Conservation (phyloP, 2,113 vertebrate species). For the Callipepla californica region DNA sequence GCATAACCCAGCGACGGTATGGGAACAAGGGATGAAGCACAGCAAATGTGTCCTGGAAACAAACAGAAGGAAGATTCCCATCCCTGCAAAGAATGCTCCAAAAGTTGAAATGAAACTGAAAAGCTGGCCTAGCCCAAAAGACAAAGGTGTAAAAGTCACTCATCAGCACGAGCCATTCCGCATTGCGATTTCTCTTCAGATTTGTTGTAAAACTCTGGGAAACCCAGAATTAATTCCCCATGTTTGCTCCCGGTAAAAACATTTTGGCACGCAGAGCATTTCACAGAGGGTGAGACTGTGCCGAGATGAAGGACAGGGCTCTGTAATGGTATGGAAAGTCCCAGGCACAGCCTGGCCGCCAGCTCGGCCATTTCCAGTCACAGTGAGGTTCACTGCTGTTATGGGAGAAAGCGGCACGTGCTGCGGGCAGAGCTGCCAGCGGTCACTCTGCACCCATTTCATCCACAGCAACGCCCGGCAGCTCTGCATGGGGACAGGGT, state of each 20-base stretch:
- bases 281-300: neutral
- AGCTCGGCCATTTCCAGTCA: neutral
- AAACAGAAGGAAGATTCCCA: neutral
- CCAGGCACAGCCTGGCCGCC: fast-evolving
- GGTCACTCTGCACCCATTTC: neutral
- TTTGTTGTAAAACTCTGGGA: neutral
- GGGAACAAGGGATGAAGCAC: neutral
- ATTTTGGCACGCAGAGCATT: neutral
- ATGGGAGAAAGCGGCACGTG: no score
- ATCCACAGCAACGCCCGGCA: neutral
- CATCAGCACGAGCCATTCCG: neutral
- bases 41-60: neutral
- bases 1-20: fast-evolving
- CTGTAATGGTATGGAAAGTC: neutral
- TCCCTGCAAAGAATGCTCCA: neutral
- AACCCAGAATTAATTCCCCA: neutral
- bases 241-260: neutral
- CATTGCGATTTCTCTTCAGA: neutral
- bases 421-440: no score
- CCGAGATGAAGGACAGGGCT: neutral
- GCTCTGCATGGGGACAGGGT: neutral
- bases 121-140: neutral
- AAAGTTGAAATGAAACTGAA: neutral
- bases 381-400: neutral
- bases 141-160: neutral